Base-by-base conservation (phyloP, 2,113 vertebrate species). In the Petrocephalus zakoni region DNA sequence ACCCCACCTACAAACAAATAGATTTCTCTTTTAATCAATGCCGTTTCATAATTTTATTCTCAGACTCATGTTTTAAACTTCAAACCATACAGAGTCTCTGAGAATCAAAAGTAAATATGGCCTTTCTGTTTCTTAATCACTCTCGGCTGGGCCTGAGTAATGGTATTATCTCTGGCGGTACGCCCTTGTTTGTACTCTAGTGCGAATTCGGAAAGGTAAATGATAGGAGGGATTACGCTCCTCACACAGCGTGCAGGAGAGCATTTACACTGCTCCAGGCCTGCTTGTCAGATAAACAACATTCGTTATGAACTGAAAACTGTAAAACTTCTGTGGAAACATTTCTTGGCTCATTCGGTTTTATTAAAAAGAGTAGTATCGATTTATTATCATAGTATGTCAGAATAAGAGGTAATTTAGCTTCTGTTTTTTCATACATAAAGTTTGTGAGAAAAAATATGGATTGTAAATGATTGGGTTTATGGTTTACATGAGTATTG, bases 241-340 rank as follows among this genome's bases (percentile, higher is more conserved):
- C 8, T 8, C 5, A 25, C 46, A 49, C 58, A 49, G n/a, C 81
- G 49, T n/a, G 46, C 34, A 49, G 17, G 42, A 49, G 19, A n/a
- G 42, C 9, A 2, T 7, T n/a, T 22, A 46, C 22, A 13, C 22
- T n/a, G 81, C 81, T 49, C 42, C 72, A 42, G 72, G 72, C 72
- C 42, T 34, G 29, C 68, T 68, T 17, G 34, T 4, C 29, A 13
- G 37, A 83, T 49, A 49, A 83, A 83, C 81, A 49, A 13, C 46
- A n/a, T 83, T 9, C 37, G 46, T 49, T 49, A 83, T 83, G 81
- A 83, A 49, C 81, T 9, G 81, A 83, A 83, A 83, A 81, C 75
- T 21, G 15, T 9, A 42, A 81, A 81, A 83, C 19, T 83, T 49
- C 81, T 83, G 19, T 83, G 46, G 46, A 46, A 83, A 25, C 46